A percentile compares a stretch with the other conserved stretches of the same genome.
These are phyloP conservation scores for Numenius arquata DNA, from an alignment of 2,113 vertebrate species.

Conservation along the genomic window DNA sequence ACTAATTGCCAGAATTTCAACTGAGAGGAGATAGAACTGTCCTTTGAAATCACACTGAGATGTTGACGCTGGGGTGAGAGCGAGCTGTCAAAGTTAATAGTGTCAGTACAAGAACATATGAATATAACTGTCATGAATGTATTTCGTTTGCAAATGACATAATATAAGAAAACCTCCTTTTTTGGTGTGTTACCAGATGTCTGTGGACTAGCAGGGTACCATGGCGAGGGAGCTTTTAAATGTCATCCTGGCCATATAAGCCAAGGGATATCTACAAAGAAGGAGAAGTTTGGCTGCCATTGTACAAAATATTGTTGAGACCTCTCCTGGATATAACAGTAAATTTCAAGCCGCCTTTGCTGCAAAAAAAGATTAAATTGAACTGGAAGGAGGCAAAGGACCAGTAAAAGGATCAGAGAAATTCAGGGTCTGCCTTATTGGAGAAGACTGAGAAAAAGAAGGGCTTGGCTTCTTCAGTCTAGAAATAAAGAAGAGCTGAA, in stretches of 20 bases:
- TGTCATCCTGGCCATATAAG: background rate
- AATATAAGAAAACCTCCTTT: background rate
- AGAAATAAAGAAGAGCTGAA: background rate
- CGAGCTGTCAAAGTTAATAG: background rate
- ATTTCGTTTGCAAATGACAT: background rate
- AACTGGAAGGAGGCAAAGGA: background rate
- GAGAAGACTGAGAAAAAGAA: background rate
- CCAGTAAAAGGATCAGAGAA: background rate
- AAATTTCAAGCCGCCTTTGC: background rate
- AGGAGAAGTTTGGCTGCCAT: background rate
- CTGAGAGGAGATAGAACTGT: background rate
- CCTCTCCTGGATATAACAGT: background rate
- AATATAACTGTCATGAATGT: background rate
- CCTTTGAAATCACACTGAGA: background rate
- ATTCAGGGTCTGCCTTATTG: background rate
- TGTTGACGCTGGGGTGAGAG: background rate
- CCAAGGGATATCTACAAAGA: background rate
- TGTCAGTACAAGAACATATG: background rate
- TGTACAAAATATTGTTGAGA: background rate
- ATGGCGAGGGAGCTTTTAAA: fast-evolving
- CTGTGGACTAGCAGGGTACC: background rate
- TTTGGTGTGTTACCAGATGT: background rate
- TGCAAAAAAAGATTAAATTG: background rate
- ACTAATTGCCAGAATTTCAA: background rate
- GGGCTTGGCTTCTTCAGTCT: background rate